phyloP scores from a whole-genome alignment of 1,140 invertebrate species.

The Idris sp. region DNA sequence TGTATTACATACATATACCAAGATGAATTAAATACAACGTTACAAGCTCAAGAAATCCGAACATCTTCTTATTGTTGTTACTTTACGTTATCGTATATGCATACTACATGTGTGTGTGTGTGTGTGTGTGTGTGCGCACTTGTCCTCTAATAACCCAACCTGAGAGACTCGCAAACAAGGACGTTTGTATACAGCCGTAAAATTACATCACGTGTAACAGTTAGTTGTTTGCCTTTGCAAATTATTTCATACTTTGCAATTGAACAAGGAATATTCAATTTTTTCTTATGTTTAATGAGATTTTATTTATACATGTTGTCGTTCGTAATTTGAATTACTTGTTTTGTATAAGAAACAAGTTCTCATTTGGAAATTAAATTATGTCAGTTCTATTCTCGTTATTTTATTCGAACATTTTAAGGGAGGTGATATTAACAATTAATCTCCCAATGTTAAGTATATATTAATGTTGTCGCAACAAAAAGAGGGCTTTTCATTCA shows the following conservation, averaged over 20 bases:
- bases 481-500: too few species aligned
- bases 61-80: conserved; percentile 52
- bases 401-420: too few species aligned
- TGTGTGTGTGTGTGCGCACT: conserved; percentile 50
- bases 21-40: conserved; percentile 41
- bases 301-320: too few species aligned
- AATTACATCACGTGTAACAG: conserved; percentile 33
- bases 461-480: too few species aligned
- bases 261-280: neutral
- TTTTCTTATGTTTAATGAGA: too few species aligned
- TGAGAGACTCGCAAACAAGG: conserved; percentile 38
- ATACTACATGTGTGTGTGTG: conserved; percentile 45
- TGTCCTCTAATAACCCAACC: conserved; percentile 43
- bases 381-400: too few species aligned
- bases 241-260: conserved; percentile 8
- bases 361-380: too few species aligned
- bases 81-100: conserved; percentile 46
- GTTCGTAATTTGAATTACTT: too few species aligned
- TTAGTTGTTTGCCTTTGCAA: conserved; percentile 9
- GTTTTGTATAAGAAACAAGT: too few species aligned
- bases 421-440: too few species aligned
- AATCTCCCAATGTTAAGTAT: too few species aligned
- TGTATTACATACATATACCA: conserved; percentile 46
- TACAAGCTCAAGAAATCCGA: conserved; percentile 45
- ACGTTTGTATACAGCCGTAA: conserved; percentile 27